Conservation (phyloP, 2,113 vertebrate species). For the Leucosticte australis region DNA sequence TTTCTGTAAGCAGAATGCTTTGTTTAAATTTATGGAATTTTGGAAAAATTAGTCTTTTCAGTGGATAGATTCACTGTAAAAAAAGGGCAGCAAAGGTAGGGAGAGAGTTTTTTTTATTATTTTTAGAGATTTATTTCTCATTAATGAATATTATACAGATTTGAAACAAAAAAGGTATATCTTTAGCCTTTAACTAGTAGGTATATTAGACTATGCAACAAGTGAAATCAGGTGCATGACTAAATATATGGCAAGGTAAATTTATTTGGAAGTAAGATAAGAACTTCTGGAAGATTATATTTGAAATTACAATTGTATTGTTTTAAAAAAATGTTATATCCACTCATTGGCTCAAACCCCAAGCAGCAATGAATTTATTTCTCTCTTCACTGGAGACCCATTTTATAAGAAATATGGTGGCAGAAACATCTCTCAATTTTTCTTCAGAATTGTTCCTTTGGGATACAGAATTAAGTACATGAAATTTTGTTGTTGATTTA, state of each 20-base stretch:
- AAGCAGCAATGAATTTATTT: neutral
- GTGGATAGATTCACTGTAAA: neutral
- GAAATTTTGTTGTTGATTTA: neutral
- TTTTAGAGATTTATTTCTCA: neutral
- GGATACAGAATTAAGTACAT: neutral
- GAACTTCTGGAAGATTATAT: neutral
- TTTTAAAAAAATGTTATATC: neutral
- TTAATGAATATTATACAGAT: neutral
- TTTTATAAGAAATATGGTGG: neutral
- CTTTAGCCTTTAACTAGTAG: neutral
- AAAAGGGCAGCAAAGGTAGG: neutral
- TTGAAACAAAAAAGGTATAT: neutral
- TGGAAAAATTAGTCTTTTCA: neutral
- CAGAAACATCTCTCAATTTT: neutral
- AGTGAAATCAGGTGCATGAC: neutral
- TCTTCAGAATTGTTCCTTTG: neutral
- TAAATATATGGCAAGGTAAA: neutral
- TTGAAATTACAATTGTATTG: neutral
- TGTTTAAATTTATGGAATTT: neutral
- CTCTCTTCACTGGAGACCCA: neutral
- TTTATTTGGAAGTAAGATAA: neutral
- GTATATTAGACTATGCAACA: neutral
- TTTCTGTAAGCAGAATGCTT: neutral
- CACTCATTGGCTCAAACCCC: neutral
- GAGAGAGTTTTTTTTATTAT: neutral